Percentiles rank a stretch among this genome's conserved stretches.
Evolutionary conservation across 2,888 invertebrate species (phyloP).

Genomic region (Leptopilina syphax): DNA sequence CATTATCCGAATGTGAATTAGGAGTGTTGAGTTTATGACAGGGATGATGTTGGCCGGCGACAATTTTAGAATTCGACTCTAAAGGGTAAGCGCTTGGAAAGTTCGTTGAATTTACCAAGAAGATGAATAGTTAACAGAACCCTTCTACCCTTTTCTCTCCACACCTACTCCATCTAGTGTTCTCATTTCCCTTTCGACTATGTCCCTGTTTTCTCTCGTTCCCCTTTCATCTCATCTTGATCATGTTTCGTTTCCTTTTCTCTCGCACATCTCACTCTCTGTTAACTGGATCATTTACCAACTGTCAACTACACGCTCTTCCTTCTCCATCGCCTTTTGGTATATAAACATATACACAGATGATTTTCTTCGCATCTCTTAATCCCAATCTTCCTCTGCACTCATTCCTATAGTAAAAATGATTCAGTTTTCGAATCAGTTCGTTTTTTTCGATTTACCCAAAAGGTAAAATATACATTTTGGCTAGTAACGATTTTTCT

Average conservation of each 20-base stretch:
- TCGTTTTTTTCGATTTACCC: too few relatives aligned
- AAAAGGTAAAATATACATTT: too few relatives aligned
- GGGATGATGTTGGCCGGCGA: neutral
- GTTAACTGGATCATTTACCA: slow-evolving; percentile 71
- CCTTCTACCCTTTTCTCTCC: slow-evolving; percentile 49
- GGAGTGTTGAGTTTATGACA: slow-evolving; percentile 29
- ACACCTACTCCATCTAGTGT: slow-evolving; percentile 43
- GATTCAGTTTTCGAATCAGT: too few relatives aligned
- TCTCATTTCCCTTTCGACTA: slow-evolving; percentile 59
- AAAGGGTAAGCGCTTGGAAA: slow-evolving; percentile 55
- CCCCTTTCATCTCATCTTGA: slow-evolving; percentile 47
- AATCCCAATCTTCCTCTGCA: slow-evolving; percentile 48
- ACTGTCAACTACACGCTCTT: slow-evolving; percentile 63
- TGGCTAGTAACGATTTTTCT: too few relatives aligned
- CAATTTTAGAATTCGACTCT: slow-evolving; percentile 30
- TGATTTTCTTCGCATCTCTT: slow-evolving; percentile 57
- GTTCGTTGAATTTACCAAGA: slow-evolving; percentile 63
- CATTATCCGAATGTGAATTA: slow-evolving; percentile 1
- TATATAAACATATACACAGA: slow-evolving; percentile 37
- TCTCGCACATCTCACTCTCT: slow-evolving; percentile 35
- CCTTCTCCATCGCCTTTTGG: slow-evolving; percentile 34
- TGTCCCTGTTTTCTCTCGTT: slow-evolving; percentile 35
- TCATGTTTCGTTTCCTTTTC: slow-evolving; percentile 50
- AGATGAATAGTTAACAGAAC: slow-evolving; percentile 66
- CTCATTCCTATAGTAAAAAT: neutral